Base-by-base conservation (phyloP, 2,113 vertebrate species). In the Indicator maculatus region DNA sequence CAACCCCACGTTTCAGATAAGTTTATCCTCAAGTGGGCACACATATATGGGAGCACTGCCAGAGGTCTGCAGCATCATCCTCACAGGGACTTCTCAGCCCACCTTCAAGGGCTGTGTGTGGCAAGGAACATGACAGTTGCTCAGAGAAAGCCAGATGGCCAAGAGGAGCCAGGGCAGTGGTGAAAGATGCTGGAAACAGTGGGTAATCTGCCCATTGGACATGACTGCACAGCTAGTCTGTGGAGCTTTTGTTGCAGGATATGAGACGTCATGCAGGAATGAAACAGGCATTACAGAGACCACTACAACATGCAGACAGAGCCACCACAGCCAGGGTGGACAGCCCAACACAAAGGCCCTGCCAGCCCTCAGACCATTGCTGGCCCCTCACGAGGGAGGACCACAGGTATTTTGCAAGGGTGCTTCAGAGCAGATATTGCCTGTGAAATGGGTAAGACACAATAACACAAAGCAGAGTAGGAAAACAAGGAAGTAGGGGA, bases 301-400 rank as follows among this genome's bases (percentile, higher is more conserved):
- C 28, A 3, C 27, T 8, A 39, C 26, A 7, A n/a, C 6, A 9
- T 0, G 0, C 2, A 0, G 63, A 28, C 28, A 88, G 59, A 66
- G 53, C 66, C 4, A 0, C 27, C 1, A 2, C 27, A 19, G 36
- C 15, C 2, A 0, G n/a, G 30, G 7, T 1, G 0, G 53, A 20
- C 0, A 0, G 56, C 11, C 3, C 2, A 0, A 17, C 39, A 39
- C 19, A 33, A 36, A 31, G 15, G 38, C 31, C 55, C 19, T 58
- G 26, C 8, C 55, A 41, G 79, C 19, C 33, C 47, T 61, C 1
- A 1, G 47, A 8, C 47, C 1, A 0, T 55, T 2, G 2, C 16
- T 2, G 3, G 44, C 33, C 69, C 44, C 74, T 66, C 5, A 0
- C 9, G 4, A 10, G 21, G 16, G 26, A 47, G 31, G 12, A 65